These are phyloP conservation scores for Orthosia gothica DNA, from an alignment of 2,888 invertebrate genomes.

Conservation along the genomic window DNA sequence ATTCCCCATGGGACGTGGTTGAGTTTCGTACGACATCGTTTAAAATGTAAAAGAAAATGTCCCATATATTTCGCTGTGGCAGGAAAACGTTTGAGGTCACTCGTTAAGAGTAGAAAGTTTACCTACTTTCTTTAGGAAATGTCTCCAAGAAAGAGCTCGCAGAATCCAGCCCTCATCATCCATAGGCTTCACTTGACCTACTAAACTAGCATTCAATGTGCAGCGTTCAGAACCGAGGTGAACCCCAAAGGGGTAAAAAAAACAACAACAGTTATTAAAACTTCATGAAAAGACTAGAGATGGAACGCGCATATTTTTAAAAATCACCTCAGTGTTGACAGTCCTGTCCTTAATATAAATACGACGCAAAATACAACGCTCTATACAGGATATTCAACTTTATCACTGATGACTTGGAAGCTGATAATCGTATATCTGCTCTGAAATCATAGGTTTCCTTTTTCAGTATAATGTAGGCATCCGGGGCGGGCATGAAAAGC, in stretches of 20 bases:
- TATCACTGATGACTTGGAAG: constrained; percentile 61
- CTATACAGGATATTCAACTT: constrained; percentile 68
- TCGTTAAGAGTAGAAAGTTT: constrained; percentile 17
- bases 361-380: constrained; percentile 63
- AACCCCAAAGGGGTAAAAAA: too few species aligned
- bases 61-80: neutral
- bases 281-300: constrained; percentile 77
- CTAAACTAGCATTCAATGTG: constrained; percentile 83
- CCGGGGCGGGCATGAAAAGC: too few species aligned
- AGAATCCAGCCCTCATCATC: constrained; percentile 77
- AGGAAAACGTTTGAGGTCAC: too few species aligned
- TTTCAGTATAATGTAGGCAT: constrained; percentile 17
- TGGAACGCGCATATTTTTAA: constrained; percentile 76
- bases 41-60: constrained; percentile 7
- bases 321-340: constrained; percentile 77
- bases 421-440: constrained; percentile 53
- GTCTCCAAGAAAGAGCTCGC: constrained; percentile 73
- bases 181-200: constrained; percentile 85
- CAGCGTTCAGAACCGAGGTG: constrained; percentile 70
- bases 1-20: constrained; percentile 20
- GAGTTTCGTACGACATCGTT: constrained; percentile 12
- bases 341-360: constrained; percentile 67
- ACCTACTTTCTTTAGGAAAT: too few species aligned
- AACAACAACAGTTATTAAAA: too few species aligned
- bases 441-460: constrained; percentile 52